A percentile compares a stretch with the other conserved stretches of the same genome.
Evolutionary conservation across 2,888 invertebrate genomes (phyloP).

Genomic region (Eucera pruinosa): DNA sequence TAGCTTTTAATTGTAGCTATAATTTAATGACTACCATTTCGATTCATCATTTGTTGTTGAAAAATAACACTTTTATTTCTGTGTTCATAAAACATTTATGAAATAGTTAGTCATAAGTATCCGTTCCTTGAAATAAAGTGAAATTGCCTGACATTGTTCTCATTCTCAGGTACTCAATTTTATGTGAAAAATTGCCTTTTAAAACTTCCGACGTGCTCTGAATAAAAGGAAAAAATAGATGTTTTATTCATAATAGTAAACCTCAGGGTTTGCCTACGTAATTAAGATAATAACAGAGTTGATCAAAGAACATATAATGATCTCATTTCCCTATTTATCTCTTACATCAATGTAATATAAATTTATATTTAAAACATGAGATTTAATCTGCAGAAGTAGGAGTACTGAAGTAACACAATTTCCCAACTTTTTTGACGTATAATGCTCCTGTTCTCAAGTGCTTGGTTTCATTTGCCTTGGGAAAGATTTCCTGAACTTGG

Average conservation of each 20-base stretch:
- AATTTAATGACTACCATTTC: too few species aligned
- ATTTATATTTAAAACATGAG: background rate
- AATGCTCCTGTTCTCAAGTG: background rate
- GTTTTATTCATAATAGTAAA: background rate
- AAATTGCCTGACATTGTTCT: too few species aligned
- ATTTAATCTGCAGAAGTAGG: background rate
- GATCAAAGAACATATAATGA: background rate
- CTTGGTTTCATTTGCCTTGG: background rate
- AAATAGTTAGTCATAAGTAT: too few species aligned
- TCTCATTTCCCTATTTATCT: background rate
- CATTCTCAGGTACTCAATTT: too few species aligned
- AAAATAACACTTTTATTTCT: too few species aligned
- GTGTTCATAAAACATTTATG: too few species aligned
- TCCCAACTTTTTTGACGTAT: slow-evolving; percentile 3
- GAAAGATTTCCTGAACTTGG: background rate
- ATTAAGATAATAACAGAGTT: background rate
- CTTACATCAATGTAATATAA: background rate
- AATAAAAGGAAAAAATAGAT: background rate
- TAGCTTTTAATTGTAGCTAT: too few species aligned
- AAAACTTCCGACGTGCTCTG: background rate
- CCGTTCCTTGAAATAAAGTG: too few species aligned
- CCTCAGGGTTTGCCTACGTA: background rate
- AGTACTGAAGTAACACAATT: background rate
- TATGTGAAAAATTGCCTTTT: too few species aligned
- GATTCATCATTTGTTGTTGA: too few species aligned